phyloP scores from a whole-genome alignment of 2,113 vertebrate genomes.

The Dolichotis patagonum region DNA sequence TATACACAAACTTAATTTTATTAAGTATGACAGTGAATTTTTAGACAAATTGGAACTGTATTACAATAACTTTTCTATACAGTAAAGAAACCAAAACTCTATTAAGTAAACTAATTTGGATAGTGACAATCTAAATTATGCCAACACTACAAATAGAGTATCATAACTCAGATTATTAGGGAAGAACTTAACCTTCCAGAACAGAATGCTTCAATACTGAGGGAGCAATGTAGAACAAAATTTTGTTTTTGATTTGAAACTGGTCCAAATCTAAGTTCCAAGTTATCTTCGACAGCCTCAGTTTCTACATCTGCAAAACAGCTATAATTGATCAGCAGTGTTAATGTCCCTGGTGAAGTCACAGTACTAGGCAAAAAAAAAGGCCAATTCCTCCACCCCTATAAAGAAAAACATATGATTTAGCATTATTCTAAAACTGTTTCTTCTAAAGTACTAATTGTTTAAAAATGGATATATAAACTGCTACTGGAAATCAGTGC shows the following conservation, averaged over 20 bases:
- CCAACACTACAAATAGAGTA: background rate
- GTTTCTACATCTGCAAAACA: constrained; percentile 9
- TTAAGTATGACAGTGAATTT: background rate
- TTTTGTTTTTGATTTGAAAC: constrained; percentile 12
- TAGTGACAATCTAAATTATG: constrained; percentile 28
- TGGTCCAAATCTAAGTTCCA: constrained; percentile 38
- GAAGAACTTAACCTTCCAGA: background rate
- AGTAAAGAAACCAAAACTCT: background rate
- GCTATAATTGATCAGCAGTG: background rate
- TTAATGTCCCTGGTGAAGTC: background rate
- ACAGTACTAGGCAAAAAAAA: background rate
- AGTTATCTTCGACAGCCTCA: background rate
- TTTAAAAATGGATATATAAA: background rate
- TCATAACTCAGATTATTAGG: background rate
- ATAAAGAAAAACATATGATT: constrained; percentile 10
- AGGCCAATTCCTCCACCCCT: background rate
- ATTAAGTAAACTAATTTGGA: constrained; percentile 50
- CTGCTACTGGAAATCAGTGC: background rate
- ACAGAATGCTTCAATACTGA: background rate
- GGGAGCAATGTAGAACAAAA: background rate
- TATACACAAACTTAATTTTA: constrained; percentile 39
- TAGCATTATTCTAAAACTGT: constrained; percentile 3
- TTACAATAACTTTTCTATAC: background rate
- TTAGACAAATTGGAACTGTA: constrained; percentile 3
- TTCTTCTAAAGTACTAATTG: background rate